phyloP scores from a whole-genome alignment of 2,113 vertebrate genomes.

The Solea solea region DNA sequence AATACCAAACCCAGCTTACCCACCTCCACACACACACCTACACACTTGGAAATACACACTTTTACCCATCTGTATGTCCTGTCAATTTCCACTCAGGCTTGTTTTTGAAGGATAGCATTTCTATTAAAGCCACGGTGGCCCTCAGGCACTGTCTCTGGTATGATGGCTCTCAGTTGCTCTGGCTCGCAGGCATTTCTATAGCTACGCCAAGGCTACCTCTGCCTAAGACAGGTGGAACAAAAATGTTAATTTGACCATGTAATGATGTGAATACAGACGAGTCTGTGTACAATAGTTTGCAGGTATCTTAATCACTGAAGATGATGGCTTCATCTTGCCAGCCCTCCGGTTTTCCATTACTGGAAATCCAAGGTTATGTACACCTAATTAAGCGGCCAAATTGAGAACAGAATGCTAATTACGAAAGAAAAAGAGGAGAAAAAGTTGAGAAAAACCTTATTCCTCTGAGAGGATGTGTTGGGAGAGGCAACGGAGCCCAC shows the following conservation, averaged over 20 bases:
- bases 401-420: constrained; percentile 88
- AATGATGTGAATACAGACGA: constrained; percentile 79
- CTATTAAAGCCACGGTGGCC: constrained; percentile 57
- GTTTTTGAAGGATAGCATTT: constrained; percentile 69
- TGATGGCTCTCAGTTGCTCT: constrained; percentile 52
- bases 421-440: constrained; percentile 79
- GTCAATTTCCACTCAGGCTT: constrained; percentile 57
- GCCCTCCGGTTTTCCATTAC: constrained; percentile 86
- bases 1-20: constrained; percentile 3
- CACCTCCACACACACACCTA: constrained; percentile 12
- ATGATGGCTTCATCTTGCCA: constrained; percentile 84
- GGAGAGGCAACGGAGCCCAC: constrained; percentile 69
- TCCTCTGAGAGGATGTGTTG: constrained; percentile 83
- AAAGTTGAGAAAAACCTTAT: constrained; percentile 82
- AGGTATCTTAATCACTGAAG: constrained; percentile 81
- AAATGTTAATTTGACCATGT: constrained; percentile 82
- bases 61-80: constrained; percentile 51
- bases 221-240: constrained; percentile 77
- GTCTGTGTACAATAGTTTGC: constrained; percentile 78
- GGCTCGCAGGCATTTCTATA: constrained; percentile 67
- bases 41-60: constrained; percentile 14
- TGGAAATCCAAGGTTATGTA: constrained; percentile 89
- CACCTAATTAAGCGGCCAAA: constrained; percentile 87
- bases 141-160: constrained; percentile 49
- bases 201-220: constrained; percentile 64